Conservation (phyloP, 2,888 invertebrate genomes). For the Aphodius granarius region DNA sequence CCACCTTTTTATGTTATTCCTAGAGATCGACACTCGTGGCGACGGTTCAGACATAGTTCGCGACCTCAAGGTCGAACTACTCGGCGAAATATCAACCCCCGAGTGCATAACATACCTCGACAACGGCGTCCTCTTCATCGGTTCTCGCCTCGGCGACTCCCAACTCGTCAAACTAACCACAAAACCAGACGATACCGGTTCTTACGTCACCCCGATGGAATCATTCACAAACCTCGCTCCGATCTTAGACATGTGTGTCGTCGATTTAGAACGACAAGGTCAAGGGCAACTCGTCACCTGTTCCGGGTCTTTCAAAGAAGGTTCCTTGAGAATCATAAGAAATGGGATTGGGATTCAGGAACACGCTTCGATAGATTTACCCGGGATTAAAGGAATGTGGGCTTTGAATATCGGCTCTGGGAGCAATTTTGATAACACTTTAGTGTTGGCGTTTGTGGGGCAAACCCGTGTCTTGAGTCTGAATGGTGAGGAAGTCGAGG, state of each 20-base stretch:
- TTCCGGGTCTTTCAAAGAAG: conserved; percentile 96
- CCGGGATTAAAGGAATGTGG: conserved; percentile 98
- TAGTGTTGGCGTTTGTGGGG: conserved; percentile 95
- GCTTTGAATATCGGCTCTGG: conserved; percentile 76
- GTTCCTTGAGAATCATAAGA: conserved; percentile 93
- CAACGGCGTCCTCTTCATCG: conserved; percentile 96
- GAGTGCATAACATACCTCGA: conserved; percentile 98
- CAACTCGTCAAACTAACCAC: conserved; percentile 89
- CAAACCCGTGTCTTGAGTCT: conserved; percentile 90
- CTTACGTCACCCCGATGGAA: conserved; percentile 94
- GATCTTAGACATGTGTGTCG: conserved; percentile 97
- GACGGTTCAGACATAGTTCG: conserved; percentile 80
- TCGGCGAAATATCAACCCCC: conserved; percentile 91
- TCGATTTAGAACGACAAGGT: conserved; percentile 94
- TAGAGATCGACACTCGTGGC: conserved; percentile 80
- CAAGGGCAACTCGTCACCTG: conserved; percentile 98
- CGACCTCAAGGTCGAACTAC: conserved; percentile 89
- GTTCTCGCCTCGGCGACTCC: conserved; percentile 95
- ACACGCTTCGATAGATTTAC: conserved; percentile 94
- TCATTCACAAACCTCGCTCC: conserved; percentile 97
- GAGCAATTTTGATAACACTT: conserved; percentile 73
- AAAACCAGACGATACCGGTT: conserved; percentile 80
- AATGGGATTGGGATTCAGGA: conserved; percentile 99
- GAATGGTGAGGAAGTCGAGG: conserved; percentile 96
- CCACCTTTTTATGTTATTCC: conserved; percentile 90